Percentiles rank a stretch among this genome's conserved stretches.
These are phyloP conservation scores for Pyrrhia umbra DNA, from an alignment of 2,888 invertebrate species.

Conservation along the genomic window DNA sequence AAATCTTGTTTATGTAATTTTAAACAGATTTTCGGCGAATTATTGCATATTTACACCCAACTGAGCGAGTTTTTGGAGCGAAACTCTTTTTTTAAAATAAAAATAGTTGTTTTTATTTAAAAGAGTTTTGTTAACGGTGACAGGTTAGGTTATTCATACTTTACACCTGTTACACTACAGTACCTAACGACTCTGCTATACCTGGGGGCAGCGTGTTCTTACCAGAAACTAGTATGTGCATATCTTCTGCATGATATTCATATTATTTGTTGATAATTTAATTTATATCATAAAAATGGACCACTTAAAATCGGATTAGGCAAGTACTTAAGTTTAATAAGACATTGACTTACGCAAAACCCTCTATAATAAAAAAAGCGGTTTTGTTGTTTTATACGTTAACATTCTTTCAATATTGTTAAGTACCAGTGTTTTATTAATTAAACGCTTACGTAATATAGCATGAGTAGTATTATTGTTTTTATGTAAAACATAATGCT, in stretches of 20 bases:
- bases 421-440: slow-evolving; percentile 1
- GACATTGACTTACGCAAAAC: neutral
- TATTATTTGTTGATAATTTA: no score
- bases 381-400: slow-evolving; percentile 11
- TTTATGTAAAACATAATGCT: slow-evolving; percentile 1
- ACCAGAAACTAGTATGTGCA: no score
- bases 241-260: no score
- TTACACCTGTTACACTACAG: no score
- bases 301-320: no score
- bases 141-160: no score
- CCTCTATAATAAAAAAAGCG: neutral
- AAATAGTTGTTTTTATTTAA: neutral
- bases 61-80: slow-evolving; percentile 18
- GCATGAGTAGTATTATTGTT: slow-evolving; percentile 4
- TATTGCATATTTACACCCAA: slow-evolving; percentile 14
- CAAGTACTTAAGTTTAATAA: no score
- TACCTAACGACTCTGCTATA: no score
- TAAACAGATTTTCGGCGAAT: slow-evolving; percentile 4
- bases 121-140: no score
- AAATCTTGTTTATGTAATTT: slow-evolving; percentile 36
- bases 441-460: neutral
- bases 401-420: slow-evolving; percentile 9
- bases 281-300: no score
- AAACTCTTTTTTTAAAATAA: slow-evolving; percentile 12
- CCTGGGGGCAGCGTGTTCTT: no score